Percentiles rank a stretch among this genome's conserved stretches.
Evolutionary conservation across 2,113 vertebrate species (phyloP).

Genomic region (Varanus salvator): DNA sequence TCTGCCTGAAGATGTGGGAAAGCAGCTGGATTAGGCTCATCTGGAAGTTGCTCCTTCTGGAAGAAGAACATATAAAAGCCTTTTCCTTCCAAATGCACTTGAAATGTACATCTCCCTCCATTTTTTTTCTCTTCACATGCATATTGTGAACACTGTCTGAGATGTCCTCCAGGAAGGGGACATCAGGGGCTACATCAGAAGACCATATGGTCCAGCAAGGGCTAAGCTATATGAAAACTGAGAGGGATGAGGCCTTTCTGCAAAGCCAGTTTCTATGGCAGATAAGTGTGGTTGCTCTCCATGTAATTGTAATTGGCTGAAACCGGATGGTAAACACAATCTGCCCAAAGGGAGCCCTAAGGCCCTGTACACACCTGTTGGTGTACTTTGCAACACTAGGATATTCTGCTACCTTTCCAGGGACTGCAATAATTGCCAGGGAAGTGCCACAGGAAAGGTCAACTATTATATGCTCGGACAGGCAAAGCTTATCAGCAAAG

Average conservation of each 20-base stretch:
- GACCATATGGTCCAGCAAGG: not conserved
- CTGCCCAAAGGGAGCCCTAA: not conserved
- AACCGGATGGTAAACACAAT: not conserved
- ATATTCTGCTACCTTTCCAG: not conserved
- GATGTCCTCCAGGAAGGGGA: not conserved
- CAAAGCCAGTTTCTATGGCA: not conserved
- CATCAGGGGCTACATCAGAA: not conserved
- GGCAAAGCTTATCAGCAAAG: slow-evolving; percentile 1
- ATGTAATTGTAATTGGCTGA: not conserved
- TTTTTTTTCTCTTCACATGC: not conserved
- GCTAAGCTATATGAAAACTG: not conserved
- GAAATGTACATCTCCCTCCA: too few species aligned
- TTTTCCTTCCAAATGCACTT: not conserved
- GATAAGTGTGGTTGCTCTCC: not conserved
- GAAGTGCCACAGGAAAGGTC: not conserved
- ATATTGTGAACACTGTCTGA: not conserved
- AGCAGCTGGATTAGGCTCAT: too few species aligned
- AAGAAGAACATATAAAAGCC: not conserved
- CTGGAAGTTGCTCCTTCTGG: not conserved
- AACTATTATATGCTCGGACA: not conserved
- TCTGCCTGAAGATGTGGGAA: not conserved
- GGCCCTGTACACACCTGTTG: not conserved
- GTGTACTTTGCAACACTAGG: too few species aligned
- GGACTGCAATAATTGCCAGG: not conserved
- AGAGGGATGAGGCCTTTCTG: not conserved